Percentiles rank a stretch among this genome's conserved stretches.
phyloP scores from a whole-genome alignment of 2,797 vertebrate species.

The Peromyscus nudipes region DNA sequence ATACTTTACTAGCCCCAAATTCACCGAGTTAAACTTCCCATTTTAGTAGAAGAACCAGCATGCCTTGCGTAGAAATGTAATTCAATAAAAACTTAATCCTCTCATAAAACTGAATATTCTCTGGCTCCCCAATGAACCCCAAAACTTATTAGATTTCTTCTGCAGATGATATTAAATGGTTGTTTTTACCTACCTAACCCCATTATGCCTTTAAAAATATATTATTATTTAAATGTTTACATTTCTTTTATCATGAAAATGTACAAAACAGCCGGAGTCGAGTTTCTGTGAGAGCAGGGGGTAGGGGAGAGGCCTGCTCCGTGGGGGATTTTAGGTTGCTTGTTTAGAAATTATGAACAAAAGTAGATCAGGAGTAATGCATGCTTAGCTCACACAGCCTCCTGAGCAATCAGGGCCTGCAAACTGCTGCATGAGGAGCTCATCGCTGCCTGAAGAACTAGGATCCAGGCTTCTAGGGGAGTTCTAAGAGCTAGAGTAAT shows the following conservation, averaged over 20 bases:
- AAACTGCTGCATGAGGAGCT: neutral
- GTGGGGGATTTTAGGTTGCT: neutral
- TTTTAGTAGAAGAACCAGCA: slow-evolving; percentile 65
- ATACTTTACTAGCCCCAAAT: slow-evolving; percentile 58
- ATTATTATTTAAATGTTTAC: slow-evolving; percentile 68
- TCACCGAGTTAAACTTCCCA: slow-evolving; percentile 41
- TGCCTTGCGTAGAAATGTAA: slow-evolving; percentile 72
- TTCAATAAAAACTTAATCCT: slow-evolving; percentile 80
- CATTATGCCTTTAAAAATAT: slow-evolving; percentile 66
- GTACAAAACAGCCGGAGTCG: slow-evolving; percentile 18
- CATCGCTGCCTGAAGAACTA: accelerated
- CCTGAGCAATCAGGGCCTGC: neutral
- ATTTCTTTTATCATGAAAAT: slow-evolving; percentile 70
- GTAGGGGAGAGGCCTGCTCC: neutral
- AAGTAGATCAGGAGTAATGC: neutral
- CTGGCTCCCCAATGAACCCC: slow-evolving; percentile 74
- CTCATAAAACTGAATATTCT: slow-evolving; percentile 79
- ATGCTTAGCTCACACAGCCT: neutral
- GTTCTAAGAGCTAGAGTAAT: neutral
- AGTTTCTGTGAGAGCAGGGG: slow-evolving; percentile 26
- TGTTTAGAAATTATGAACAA: slow-evolving; percentile 1
- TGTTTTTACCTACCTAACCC: slow-evolving; percentile 71
- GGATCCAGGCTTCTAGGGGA: neutral
- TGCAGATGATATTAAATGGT: slow-evolving; percentile 72
- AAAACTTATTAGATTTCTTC: slow-evolving; percentile 77